A percentile compares a stretch with the other conserved stretches of the same genome.
Evolutionary conservation across 2,113 vertebrate genomes (phyloP).

Genomic region (Erythrocercus mccallii): DNA sequence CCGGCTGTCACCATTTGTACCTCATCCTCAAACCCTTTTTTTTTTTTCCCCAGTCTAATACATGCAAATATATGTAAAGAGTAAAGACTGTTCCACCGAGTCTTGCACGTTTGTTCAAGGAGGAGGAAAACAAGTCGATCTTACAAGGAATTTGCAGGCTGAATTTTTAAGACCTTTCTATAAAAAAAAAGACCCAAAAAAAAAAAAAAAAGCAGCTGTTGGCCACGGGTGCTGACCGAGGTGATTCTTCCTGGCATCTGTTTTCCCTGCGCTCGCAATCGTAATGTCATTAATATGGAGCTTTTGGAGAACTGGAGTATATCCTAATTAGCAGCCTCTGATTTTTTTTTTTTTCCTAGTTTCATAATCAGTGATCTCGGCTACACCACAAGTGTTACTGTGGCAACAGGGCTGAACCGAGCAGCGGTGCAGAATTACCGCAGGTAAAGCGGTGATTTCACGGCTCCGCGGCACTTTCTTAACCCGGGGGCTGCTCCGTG

Average conservation of each 20-base stretch:
- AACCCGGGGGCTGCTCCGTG: constrained; percentile 24
- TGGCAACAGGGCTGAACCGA: constrained; percentile 55
- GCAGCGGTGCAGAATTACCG: constrained; percentile 8
- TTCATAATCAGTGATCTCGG: constrained; percentile 56
- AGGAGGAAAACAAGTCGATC: neutral
- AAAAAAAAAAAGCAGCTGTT: neutral
- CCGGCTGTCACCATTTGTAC: neutral
- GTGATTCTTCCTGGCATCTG: neutral
- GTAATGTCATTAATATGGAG: neutral
- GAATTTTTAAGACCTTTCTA: neutral
- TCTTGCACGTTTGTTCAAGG: neutral
- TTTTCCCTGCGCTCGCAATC: neutral
- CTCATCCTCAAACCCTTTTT: neutral
- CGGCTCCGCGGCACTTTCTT: neutral
- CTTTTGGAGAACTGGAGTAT: constrained; percentile 7
- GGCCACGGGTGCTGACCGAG: neutral
- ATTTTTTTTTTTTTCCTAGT: neutral
- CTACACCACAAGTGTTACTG: constrained; percentile 60
- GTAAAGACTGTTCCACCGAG: neutral
- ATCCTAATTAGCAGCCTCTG: constrained; percentile 50
- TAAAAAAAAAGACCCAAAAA: neutral
- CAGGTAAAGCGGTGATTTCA: constrained; percentile 9
- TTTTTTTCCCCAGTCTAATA: neutral
- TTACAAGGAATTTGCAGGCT: neutral
- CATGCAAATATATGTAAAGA: constrained; percentile 53